Evolutionary conservation across 2,797 vertebrate species (phyloP).

Genomic region (Enteromius fasciolatus): DNA sequence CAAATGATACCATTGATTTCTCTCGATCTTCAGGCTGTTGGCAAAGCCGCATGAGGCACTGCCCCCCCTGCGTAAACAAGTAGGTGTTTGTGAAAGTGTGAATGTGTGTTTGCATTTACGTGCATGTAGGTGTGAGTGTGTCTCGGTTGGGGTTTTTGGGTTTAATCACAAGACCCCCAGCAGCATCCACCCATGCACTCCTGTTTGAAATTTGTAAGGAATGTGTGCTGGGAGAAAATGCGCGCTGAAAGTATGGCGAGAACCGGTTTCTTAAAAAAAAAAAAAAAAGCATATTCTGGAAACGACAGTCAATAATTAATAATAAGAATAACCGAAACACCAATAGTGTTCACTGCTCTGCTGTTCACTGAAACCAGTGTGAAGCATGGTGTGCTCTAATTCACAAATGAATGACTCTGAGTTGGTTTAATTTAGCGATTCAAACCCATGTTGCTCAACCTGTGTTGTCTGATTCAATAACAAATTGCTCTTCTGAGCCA

Average conservation of each 20-base stretch:
- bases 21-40: slow-evolving; percentile 28
- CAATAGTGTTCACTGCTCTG: not conserved
- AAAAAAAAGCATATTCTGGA: not conserved
- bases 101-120: slow-evolving; percentile 19
- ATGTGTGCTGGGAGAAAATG: not conserved
- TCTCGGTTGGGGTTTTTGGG: not conserved
- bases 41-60: slow-evolving; percentile 18
- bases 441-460: not conserved
- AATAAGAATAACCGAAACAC: not conserved
- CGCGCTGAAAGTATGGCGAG: not conserved
- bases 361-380: not conserved
- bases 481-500: not conserved
- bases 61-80: slow-evolving; percentile 16
- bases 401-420: not conserved
- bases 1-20: slow-evolving; percentile 36
- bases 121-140: slow-evolving; percentile 1
- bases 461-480: not conserved
- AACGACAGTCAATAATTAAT: not conserved
- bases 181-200: slow-evolving; percentile 5
- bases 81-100: slow-evolving; percentile 39
- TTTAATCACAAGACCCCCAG: slow-evolving; percentile 29
- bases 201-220: slow-evolving; percentile 20
- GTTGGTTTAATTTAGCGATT: not conserved
- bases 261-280: not conserved
- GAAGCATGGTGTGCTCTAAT: not conserved